phyloP scores from a whole-genome alignment of 2,797 vertebrate genomes.

The Takifugu ocellatus region DNA sequence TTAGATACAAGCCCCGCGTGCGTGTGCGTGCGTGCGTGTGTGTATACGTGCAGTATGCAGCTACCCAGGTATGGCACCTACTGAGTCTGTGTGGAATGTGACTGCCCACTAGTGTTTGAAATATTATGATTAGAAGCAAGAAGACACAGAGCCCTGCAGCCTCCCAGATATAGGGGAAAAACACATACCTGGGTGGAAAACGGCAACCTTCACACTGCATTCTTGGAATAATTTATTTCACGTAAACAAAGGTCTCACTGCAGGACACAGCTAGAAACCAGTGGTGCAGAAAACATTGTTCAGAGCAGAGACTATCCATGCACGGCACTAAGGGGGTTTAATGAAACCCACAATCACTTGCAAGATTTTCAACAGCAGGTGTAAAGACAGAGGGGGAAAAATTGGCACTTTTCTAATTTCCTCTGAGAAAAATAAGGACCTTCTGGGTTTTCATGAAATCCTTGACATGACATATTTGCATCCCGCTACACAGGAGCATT shows the following conservation, averaged over 20 bases:
- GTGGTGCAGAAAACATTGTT: neutral
- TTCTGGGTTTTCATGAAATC: slow-evolving; percentile 51
- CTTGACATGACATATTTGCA: slow-evolving; percentile 50
- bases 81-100: slow-evolving; percentile 53
- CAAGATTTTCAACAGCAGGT: slow-evolving; percentile 7
- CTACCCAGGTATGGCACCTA: slow-evolving; percentile 17
- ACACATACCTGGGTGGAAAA: neutral
- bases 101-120: slow-evolving; percentile 76
- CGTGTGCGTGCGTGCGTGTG: slow-evolving; percentile 6
- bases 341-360: slow-evolving; percentile 20
- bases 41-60: slow-evolving; percentile 8
- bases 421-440: slow-evolving; percentile 9
- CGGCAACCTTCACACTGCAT: neutral
- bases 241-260: neutral
- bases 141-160: slow-evolving; percentile 17
- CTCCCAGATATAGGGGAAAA: neutral
- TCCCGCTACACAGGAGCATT: slow-evolving; percentile 55
- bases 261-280: slow-evolving; percentile 4
- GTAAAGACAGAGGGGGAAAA: slow-evolving; percentile 26
- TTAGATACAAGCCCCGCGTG: slow-evolving; percentile 5
- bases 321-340: slow-evolving; percentile 4
- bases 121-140: slow-evolving; percentile 26
- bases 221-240: slow-evolving; percentile 3
- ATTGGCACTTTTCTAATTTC: slow-evolving; percentile 32
- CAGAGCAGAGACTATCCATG: neutral